Base-by-base conservation (phyloP, 2,797 vertebrate species). In the Orientallactaga sibirica region DNA sequence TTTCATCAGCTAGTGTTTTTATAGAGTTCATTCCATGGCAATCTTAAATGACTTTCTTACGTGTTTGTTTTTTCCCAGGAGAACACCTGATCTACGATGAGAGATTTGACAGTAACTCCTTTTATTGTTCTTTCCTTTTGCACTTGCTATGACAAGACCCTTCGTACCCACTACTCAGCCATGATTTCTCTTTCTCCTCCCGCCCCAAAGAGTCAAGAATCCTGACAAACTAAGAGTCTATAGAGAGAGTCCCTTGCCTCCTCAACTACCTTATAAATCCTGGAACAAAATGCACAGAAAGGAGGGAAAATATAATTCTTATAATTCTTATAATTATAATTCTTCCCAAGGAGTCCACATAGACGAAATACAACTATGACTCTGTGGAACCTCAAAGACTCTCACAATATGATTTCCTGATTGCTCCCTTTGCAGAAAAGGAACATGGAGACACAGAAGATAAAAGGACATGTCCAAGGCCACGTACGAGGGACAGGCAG, bases 271-370 rank as follows among this genome's bases (percentile, higher is more conserved):
- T 48, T 75, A 12, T 12, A 79, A 79, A 68, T 29, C 55, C 61
- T 71, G 64, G 64, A 27, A 86, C 2, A 86, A 90, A 93, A 93
- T 14, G 86, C 79, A 80, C 16, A 29, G 41, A 76, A 73, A 86
- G 64, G 89, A 43, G 37, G 8, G 71, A 92, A 33, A 75, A 27
- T 43, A 1, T 22, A 37, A 37, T 37, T 37, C 33, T 37, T 37
- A 37, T 37, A 37, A 37, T 37, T 37, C 33, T 37, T 37, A 37
- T 37, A 37, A 37, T 55, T 29, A 74, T 1, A 79, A 19, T 92
- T 90, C 71, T 75, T 19, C 68, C n/a, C 77, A 90, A 74, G 37
- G 52, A 89, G 61, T 71, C 41, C 25, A 73, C 1, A 2, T 48
- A 64, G 73, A 85, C 5, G 7, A 33, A 88, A 62, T 9, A 58